Percentiles rank a stretch among this genome's conserved stretches.
phyloP scores from a whole-genome alignment of 2,797 vertebrate species.

The Triplophysa bombifrons region DNA sequence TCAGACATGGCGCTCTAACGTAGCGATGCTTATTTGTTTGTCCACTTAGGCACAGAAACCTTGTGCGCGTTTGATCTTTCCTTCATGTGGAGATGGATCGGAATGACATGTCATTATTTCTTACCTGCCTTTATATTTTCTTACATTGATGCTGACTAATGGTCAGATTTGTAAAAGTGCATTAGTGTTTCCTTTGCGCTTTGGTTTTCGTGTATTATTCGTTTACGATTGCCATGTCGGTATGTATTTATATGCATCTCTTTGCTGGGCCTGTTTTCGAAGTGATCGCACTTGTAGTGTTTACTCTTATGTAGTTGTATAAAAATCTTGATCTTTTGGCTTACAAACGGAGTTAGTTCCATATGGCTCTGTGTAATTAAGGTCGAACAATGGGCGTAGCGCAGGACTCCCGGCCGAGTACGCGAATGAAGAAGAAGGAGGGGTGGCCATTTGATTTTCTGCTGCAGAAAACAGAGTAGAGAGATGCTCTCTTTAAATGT shows the following conservation, averaged over 20 bases:
- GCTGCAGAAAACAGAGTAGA: conserved; percentile 73
- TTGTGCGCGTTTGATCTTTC: conserved; percentile 35
- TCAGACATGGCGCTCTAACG: conserved; percentile 65
- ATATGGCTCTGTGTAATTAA: conserved; percentile 82
- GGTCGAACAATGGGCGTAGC: conserved; percentile 80
- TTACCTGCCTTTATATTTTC: neutral
- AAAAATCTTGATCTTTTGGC: conserved; percentile 56
- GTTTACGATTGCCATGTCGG: neutral
- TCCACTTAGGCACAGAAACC: conserved; percentile 59
- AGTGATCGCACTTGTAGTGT: neutral
- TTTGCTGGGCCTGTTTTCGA: neutral
- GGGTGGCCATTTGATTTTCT: conserved; percentile 79
- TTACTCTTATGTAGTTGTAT: conserved; percentile 37
- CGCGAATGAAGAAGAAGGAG: conserved; percentile 56
- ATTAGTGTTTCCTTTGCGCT: neutral
- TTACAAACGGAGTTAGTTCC: conserved; percentile 70
- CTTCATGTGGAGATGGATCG: conserved; percentile 1
- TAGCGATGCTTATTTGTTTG: conserved; percentile 57
- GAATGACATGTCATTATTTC: conserved; percentile 12
- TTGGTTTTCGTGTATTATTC: neutral
- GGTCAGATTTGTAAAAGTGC: conserved; percentile 1
- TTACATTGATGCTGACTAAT: neutral
- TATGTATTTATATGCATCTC: neutral
- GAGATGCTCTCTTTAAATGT: conserved; percentile 82
- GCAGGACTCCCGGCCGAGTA: conserved; percentile 72